Conservation (phyloP, 1,140 invertebrate species). For the Eueides isabella region DNA sequence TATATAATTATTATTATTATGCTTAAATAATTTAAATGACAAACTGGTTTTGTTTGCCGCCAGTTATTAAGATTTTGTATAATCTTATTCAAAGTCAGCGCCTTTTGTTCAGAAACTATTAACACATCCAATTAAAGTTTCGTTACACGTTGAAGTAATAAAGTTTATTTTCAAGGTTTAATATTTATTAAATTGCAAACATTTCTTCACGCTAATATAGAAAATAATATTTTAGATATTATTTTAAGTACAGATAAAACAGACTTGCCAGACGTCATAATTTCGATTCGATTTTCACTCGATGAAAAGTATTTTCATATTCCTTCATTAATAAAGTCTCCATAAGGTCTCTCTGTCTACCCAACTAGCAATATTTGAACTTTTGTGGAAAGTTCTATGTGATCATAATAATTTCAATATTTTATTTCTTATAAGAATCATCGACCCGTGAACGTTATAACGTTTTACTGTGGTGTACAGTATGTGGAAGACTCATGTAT, state of each 20-base stretch:
- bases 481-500: too few relatives aligned
- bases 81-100: background rate
- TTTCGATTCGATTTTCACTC: too few relatives aligned
- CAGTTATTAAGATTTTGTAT: background rate
- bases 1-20: background rate
- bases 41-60: background rate
- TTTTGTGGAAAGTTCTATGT: too few relatives aligned
- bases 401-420: too few relatives aligned
- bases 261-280: too few relatives aligned
- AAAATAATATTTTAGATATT: background rate
- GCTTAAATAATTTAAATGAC: background rate
- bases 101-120: constrained; percentile 1
- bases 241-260: background rate
- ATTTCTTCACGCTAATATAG: background rate
- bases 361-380: too few relatives aligned
- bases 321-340: too few relatives aligned
- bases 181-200: background rate
- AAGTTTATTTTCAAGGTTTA: background rate
- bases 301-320: too few relatives aligned
- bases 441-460: too few relatives aligned
- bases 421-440: too few relatives aligned
- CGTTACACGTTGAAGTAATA: background rate
- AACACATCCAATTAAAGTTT: constrained; percentile 1
- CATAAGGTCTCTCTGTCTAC: too few relatives aligned
- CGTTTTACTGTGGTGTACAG: too few relatives aligned